phyloP scores from a whole-genome alignment of 2,797 vertebrate species.

The Myotis pilosus region DNA sequence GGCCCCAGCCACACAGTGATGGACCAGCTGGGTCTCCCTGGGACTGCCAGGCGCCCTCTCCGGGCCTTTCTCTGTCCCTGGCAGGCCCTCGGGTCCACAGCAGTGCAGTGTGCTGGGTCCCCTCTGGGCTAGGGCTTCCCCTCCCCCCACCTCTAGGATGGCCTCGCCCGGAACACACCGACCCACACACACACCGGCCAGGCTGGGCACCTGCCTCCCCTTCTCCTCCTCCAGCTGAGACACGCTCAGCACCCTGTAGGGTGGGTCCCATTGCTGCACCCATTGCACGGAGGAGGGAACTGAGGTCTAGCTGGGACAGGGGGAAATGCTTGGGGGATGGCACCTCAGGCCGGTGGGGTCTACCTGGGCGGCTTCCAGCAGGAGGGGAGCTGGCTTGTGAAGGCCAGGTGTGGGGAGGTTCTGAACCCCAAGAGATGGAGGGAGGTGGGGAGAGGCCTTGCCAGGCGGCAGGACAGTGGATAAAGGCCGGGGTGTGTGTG shows the following conservation, averaged over 20 bases:
- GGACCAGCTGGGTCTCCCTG: not conserved
- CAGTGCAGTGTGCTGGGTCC: not conserved
- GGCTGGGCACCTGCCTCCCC: not conserved
- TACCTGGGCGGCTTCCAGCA: not conserved
- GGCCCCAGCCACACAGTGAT: not conserved
- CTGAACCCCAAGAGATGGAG: not conserved
- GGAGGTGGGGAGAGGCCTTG: not conserved
- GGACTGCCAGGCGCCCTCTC: not conserved
- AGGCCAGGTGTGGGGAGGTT: no score
- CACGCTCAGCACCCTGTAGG: not conserved
- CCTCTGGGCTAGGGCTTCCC: not conserved
- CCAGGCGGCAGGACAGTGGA: not conserved
- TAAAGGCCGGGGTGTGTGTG: not conserved
- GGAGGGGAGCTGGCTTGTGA: not conserved
- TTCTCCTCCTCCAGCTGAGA: not conserved
- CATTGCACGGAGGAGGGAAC: not conserved
- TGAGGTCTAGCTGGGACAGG: not conserved
- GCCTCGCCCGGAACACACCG: not conserved
- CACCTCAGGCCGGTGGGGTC: no score
- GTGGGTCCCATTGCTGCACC: not conserved
- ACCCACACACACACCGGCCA: not conserved
- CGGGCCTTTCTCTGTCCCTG: not conserved
- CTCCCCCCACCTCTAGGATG: not conserved
- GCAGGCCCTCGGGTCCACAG: not conserved
- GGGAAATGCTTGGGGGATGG: not conserved